Evolutionary conservation across 2,888 invertebrate genomes (phyloP), one percentile per base, ranked within the genome.

Genomic region (Alitta virens): DNA sequence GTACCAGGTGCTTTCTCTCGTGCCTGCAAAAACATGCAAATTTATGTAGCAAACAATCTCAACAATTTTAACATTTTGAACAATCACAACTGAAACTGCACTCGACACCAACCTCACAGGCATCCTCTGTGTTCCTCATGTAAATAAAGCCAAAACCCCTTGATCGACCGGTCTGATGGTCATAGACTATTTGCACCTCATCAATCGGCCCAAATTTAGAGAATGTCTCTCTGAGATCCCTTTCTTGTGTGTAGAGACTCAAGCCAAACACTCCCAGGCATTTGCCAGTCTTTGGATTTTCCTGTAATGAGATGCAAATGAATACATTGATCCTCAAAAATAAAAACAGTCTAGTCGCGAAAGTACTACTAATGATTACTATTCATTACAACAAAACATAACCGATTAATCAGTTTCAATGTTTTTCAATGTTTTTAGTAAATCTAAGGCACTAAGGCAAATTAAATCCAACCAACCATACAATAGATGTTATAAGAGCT

Each of bases 121-220:
- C 94, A 84, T 96, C 94, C 64, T 91, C 91, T 54, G 89, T 85
- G 63, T 88, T 88, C 82, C 91, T 90, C 84, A 90, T 96, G 84
- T 97, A 97, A 53, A 97, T 91, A 85, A 97, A 97, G 73, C 92
- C 91, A 84, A 96, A 97, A n/a, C 96, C 97, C 74, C 96, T 86
- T 0, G 96, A 96, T 60, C 93, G 87, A 5, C 92, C 92, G 72
- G 93, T 93, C 92, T 94, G 83, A 61, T 71, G 71, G 84, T 98
- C 97, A 75, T 94, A 92, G 58, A 98, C 94, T 68, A 98, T 90
- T 85, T 95, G 92, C 25, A 93, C 90, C 78, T 92, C 89, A 78
- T 96, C 94, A 38, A 98, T 90, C 0, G 90, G 90, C 1, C 97
- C 97, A 80, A 89, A 97, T 80, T 94, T 92, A 52, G 89, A 88